Evolutionary conservation across 2,888 invertebrate species (phyloP).

Genomic region (Ormyrus rosae): DNA sequence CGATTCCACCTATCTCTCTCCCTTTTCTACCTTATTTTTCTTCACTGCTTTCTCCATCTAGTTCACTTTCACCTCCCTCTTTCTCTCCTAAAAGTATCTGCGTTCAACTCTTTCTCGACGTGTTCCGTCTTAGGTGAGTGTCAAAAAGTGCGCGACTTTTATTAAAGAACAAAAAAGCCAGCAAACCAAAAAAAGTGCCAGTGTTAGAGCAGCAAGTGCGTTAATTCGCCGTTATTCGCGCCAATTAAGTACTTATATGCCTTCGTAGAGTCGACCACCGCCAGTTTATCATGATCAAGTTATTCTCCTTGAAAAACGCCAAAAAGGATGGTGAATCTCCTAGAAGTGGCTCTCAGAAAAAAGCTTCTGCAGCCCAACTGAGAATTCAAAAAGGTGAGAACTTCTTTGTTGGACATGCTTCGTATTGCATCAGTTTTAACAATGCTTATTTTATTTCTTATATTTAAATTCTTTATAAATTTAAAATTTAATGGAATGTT

Average conservation of each 20-base stretch:
- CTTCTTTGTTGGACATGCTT: conserved; percentile 6
- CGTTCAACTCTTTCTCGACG: not conserved
- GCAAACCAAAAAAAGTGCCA: not conserved
- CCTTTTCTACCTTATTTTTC: conserved; percentile 9
- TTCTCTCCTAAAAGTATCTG: conserved; percentile 1
- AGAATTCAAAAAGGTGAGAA: conserved; percentile 95
- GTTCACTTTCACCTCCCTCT: not conserved
- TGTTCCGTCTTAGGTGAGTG: conserved; percentile 11
- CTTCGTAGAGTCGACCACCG: conserved; percentile 23
- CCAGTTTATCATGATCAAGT: conserved; percentile 89
- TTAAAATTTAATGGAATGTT: not conserved
- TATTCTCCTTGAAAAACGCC: conserved; percentile 98
- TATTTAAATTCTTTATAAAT: conserved; percentile 59
- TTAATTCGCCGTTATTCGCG: conserved; percentile 48
- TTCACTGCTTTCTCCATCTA: not conserved
- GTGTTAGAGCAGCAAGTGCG: conserved; percentile 5
- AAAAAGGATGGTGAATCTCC: conserved; percentile 97
- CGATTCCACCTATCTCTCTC: conserved; percentile 10
- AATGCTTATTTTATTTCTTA: not conserved
- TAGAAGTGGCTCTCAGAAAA: conserved; percentile 87
- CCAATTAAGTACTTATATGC: conserved; percentile 48
- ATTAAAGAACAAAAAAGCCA: not conserved
- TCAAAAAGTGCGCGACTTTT: conserved; percentile 33
- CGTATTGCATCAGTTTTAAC: conserved; percentile 3
- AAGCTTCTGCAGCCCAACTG: conserved; percentile 97